These are phyloP conservation scores for Archaeoteleia sp. DNA, from an alignment of 2,888 invertebrate species.

Conservation along the genomic window DNA sequence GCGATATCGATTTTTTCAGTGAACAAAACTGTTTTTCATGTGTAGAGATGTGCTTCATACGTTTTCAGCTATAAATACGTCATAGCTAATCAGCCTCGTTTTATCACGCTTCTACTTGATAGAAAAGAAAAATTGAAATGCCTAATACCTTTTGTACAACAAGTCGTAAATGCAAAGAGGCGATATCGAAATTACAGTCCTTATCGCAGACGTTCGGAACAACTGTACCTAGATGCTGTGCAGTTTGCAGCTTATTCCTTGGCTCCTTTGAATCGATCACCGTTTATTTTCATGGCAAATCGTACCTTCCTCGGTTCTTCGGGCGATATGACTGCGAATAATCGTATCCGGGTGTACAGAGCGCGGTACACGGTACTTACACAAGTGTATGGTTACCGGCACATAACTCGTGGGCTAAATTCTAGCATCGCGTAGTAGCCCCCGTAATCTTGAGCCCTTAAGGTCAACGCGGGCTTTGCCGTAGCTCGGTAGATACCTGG, in stretches of 20 bases:
- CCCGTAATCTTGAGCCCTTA: conserved; percentile 70
- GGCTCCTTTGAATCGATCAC: conserved; percentile 35
- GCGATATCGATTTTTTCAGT: too few relatives aligned
- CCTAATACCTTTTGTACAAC: conserved; percentile 5
- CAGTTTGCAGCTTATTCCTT: conserved; percentile 13
- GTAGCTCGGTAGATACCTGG: conserved; percentile 56
- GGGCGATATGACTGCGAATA: conserved; percentile 46
- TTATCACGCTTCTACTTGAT: too few relatives aligned
- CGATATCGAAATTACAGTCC: conserved; percentile 27
- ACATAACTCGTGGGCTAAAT: conserved; percentile 55
- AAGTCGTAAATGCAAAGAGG: conserved; percentile 18
- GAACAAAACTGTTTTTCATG: too few relatives aligned
- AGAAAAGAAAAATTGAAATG: conserved; percentile 7
- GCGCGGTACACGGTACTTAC: conserved; percentile 26
- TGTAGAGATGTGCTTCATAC: too few relatives aligned
- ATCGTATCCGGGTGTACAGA: conserved; percentile 45
- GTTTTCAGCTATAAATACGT: too few relatives aligned
- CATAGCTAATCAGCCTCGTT: too few relatives aligned
- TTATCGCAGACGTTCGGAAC: conserved; percentile 28
- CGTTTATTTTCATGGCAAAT: conserved; percentile 44
- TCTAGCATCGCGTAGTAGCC: conserved; percentile 66
- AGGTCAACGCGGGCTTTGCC: conserved; percentile 67
- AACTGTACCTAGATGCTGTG: conserved; percentile 7
- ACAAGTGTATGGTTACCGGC: conserved; percentile 31
- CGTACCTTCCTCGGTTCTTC: conserved; percentile 21